Evolutionary conservation across 2,797 vertebrate species (phyloP).

Genomic region (Ispidina lecontei): DNA sequence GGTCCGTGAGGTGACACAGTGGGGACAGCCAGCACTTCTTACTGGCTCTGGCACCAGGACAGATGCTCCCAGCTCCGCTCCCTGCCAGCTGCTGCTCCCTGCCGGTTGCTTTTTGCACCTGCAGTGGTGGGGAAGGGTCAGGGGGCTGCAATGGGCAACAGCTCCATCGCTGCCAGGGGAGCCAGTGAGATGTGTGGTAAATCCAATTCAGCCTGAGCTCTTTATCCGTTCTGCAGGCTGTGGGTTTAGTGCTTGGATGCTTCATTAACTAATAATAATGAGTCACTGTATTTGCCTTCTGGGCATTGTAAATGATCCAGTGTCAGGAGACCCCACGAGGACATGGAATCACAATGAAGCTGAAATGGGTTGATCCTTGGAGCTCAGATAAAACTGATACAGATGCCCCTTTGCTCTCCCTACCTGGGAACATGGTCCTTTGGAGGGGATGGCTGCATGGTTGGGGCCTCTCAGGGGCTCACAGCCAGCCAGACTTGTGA

Average conservation of each 20-base stretch:
- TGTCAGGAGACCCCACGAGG: slow-evolving; percentile 63
- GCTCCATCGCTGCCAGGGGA: background rate
- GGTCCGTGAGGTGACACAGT: accelerated
- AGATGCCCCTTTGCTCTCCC: background rate
- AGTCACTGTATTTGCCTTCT: slow-evolving; percentile 72
- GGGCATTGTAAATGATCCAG: slow-evolving; percentile 76
- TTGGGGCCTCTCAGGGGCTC: accelerated
- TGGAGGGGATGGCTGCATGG: accelerated
- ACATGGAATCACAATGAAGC: slow-evolving; percentile 68
- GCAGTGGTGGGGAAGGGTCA: accelerated
- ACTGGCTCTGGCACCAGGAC: accelerated
- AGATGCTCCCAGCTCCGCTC: background rate
- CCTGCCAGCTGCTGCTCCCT: background rate
- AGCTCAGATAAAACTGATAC: background rate
- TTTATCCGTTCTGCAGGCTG: slow-evolving; percentile 52
- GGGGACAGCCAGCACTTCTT: background rate
- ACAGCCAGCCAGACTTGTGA: background rate
- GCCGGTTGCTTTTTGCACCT: background rate
- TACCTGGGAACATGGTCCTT: accelerated
- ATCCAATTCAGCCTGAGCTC: slow-evolving; percentile 35
- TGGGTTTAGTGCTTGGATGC: slow-evolving; percentile 74
- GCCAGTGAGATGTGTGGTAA: background rate
- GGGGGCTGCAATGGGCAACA: background rate
- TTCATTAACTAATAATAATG: slow-evolving; percentile 81
- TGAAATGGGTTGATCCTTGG: background rate